A percentile compares a stretch with the other conserved stretches of the same genome.
phyloP scores from a whole-genome alignment of 2,888 invertebrate species.

The Andrena trimmerana region DNA sequence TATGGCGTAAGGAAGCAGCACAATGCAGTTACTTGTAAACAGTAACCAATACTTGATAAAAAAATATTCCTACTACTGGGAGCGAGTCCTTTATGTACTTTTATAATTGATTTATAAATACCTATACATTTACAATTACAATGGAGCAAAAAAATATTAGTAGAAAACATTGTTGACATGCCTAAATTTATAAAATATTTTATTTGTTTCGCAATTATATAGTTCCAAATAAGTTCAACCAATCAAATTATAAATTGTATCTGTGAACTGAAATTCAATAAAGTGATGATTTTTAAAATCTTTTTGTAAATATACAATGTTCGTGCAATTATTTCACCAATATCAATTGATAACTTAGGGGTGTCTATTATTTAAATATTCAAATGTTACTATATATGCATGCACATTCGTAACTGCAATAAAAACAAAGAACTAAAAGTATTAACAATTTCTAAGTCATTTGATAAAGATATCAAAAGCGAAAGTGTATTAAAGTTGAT shows the following conservation, averaged over 20 bases:
- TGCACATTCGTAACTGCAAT: neutral
- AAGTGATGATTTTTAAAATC: neutral
- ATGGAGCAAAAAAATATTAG: neutral
- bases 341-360: neutral
- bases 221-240: neutral
- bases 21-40: neutral
- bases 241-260: slow-evolving; percentile 9
- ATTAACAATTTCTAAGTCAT: neutral
- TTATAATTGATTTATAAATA: no score
- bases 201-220: neutral
- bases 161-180: neutral
- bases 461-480: neutral
- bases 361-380: no score
- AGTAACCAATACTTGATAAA: neutral
- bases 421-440: neutral
- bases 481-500: no score
- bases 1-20: neutral
- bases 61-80: neutral
- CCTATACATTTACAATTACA: neutral
- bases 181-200: neutral
- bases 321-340: neutral
- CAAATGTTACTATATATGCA: no score
- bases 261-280: neutral
- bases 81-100: no score
- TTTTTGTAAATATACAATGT: neutral